Conservation (phyloP, 1,140 invertebrate genomes). For the Agrypnia vestita region DNA sequence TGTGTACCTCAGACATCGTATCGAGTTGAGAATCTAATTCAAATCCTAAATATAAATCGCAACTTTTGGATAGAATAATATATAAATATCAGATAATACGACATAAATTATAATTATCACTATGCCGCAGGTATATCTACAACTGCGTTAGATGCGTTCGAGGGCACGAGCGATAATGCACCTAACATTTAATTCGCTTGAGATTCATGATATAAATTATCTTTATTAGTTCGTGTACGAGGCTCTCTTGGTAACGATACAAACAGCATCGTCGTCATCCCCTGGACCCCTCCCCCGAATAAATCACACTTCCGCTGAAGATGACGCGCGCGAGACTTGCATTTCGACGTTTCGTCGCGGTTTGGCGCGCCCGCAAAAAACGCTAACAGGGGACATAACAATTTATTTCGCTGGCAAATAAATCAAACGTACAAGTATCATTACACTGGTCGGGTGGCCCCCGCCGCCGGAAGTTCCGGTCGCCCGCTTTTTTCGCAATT, state of each 20-base stretch:
- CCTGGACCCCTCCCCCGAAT: background rate
- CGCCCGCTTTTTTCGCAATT: background rate
- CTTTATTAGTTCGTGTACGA: no score
- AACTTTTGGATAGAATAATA: no score
- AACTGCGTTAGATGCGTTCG: no score
- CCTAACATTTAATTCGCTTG: no score
- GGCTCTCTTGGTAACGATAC: background rate
- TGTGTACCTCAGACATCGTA: no score
- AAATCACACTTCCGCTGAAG: conserved; percentile 20
- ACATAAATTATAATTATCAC: no score
- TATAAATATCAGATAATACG: no score
- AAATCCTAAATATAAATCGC: no score
- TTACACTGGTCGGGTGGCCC: background rate
- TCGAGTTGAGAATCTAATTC: no score
- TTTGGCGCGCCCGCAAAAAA: conserved; percentile 6
- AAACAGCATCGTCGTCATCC: background rate
- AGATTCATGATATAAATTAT: no score
- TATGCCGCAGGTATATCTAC: no score
- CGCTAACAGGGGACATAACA: conserved; percentile 6
- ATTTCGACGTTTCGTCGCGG: conserved; percentile 29
- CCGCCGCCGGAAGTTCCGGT: background rate
- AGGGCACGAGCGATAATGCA: no score
- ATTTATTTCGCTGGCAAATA: conserved; percentile 20
- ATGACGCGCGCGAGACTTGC: background rate
- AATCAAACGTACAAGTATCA: conserved; percentile 31